A percentile compares a stretch with the other conserved stretches of the same genome.
phyloP scores from a whole-genome alignment of 2,113 vertebrate species.

The Amphiprion percula region DNA sequence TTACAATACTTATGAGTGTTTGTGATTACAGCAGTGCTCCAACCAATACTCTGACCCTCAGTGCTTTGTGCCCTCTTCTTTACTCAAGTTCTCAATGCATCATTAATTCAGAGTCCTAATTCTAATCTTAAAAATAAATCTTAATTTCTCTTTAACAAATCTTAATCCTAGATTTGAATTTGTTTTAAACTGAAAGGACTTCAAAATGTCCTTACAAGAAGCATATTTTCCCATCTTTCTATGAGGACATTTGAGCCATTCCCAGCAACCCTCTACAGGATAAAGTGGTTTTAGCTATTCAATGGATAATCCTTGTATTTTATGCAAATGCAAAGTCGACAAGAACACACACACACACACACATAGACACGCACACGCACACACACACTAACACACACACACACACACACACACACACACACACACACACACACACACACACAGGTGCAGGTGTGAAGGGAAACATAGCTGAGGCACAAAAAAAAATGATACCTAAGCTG shows the following conservation, averaged over 20 bases:
- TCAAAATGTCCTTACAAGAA: background rate
- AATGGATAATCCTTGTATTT: background rate
- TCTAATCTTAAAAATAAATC: too few species aligned
- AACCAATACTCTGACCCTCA: background rate
- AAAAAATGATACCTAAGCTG: background rate
- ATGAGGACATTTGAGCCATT: background rate
- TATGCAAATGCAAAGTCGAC: background rate
- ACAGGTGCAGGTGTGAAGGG: too few species aligned
- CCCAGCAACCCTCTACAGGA: background rate
- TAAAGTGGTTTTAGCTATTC: background rate
- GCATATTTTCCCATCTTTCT: background rate
- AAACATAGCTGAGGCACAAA: too few species aligned
- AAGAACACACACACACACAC: background rate
- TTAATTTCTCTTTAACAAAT: background rate
- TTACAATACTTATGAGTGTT: background rate
- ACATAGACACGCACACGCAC: too few species aligned
- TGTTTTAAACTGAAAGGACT: too few species aligned
- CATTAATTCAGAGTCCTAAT: too few species aligned
- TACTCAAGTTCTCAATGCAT: background rate
- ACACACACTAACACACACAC: too few species aligned
- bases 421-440: too few species aligned
- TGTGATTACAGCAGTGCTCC: background rate
- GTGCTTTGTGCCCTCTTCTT: background rate
- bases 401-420: too few species aligned
- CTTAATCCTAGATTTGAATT: background rate